These are phyloP conservation scores for roundworm (Caenorhabditis elegans) DNA, from an alignment of 1,140 invertebrate genomes.

Conservation along the genomic window WBcel235 BX284606.5:13417501-13418000, in stretches of 20 bases:
- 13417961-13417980: neutral
- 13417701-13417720: slow-evolving; percentile 8
- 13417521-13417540: too few relatives aligned
- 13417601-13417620: slow-evolving; percentile 32
- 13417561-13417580: slow-evolving; percentile 27
- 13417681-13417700: slow-evolving; percentile 24
- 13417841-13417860: too few relatives aligned
- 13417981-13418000: too few relatives aligned
- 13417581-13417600: slow-evolving; percentile 50
- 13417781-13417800: neutral
- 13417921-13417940: slow-evolving; percentile 4
- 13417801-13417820: neutral
- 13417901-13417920: neutral
- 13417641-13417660: slow-evolving; percentile 47
- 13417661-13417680: slow-evolving; percentile 38
- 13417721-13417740: neutral
- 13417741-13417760: slow-evolving; percentile 20
- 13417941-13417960: neutral
- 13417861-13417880: neutral
- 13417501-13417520: too few relatives aligned
- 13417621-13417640: slow-evolving; percentile 39
- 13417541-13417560: too few relatives aligned
- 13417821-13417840: neutral
- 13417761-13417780: neutral
- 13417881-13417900: neutral